Conservation (phyloP, 2,113 vertebrate species). For the Cairina moschata region DNA sequence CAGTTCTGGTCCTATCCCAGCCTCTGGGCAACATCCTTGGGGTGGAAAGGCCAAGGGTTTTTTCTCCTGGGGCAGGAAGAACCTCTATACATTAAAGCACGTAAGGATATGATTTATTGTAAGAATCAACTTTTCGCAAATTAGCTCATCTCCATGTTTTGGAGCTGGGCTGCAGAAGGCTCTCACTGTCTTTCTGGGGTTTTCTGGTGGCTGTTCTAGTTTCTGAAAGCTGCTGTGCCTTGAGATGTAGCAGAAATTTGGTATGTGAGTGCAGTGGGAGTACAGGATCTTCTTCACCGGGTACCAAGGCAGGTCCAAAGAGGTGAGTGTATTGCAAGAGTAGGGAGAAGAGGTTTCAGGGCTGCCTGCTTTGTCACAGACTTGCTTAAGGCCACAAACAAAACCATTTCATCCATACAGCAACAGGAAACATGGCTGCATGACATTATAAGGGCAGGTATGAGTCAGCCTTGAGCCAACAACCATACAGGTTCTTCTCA, state of each 20-base stretch:
- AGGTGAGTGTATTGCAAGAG: not conserved
- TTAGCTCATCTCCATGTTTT: not conserved
- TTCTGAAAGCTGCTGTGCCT: not conserved
- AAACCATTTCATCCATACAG: not conserved
- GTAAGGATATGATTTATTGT: not conserved
- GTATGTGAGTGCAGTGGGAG: rapidly evolving
- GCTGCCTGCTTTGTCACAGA: not conserved
- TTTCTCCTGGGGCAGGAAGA: not conserved
- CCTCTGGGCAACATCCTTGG: not conserved
- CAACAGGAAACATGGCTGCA: not conserved
- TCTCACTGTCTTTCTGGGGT: not conserved
- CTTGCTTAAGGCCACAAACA: not conserved
- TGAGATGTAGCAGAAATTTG: not conserved
- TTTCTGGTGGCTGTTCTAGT: not conserved
- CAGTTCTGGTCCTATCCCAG: not conserved
- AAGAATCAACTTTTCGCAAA: not conserved
- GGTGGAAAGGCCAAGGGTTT: not conserved
- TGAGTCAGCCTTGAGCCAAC: not conserved
- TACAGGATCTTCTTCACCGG: not conserved
- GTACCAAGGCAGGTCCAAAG: not conserved
- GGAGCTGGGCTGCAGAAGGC: not conserved
- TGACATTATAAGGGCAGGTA: not conserved
- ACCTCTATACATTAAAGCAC: not conserved
- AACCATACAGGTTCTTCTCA: not conserved
- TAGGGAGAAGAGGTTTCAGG: not conserved